Percentiles rank a stretch among this genome's conserved stretches.
Evolutionary conservation across 2,888 invertebrate species (phyloP).

Genomic region (Ennomos fuscantarius): DNA sequence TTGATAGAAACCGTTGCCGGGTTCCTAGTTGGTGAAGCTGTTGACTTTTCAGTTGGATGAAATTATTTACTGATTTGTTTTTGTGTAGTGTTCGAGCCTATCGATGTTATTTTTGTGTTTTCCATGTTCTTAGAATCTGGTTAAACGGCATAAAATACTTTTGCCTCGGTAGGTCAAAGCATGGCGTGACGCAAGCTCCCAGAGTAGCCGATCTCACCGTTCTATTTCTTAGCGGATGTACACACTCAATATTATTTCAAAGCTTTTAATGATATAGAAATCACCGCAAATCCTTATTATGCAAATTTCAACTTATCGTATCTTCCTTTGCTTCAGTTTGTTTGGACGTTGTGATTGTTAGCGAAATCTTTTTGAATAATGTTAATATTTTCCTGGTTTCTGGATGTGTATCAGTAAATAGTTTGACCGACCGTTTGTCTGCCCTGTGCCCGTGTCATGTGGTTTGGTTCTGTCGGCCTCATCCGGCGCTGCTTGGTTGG

Average conservation of each 20-base stretch:
- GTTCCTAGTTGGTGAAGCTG: constrained; percentile 32
- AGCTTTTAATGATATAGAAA: constrained; percentile 24
- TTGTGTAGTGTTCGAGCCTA: constrained; percentile 24
- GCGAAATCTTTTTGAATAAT: constrained; percentile 13
- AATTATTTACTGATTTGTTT: constrained; percentile 33
- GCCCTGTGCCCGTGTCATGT: constrained; percentile 45
- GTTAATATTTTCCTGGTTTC: constrained; percentile 22
- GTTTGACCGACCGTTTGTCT: constrained; percentile 21
- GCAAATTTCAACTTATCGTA: constrained; percentile 16
- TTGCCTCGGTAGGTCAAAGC: constrained; percentile 12
- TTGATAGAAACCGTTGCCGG: constrained; percentile 30
- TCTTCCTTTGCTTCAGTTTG: constrained; percentile 22
- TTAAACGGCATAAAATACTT: not conserved
- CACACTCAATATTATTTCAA: constrained; percentile 21
- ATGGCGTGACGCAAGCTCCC: constrained; percentile 27
- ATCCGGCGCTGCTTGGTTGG: constrained; percentile 51
- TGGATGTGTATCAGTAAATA: constrained; percentile 35
- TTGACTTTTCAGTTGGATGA: constrained; percentile 23
- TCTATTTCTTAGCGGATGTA: constrained; percentile 22
- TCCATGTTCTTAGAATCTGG: constrained; percentile 12
- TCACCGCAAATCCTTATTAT: constrained; percentile 20
- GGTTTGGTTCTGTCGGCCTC: constrained; percentile 44
- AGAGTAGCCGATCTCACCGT: constrained; percentile 23
- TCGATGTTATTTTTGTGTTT: constrained; percentile 27
- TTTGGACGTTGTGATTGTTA: constrained; percentile 27